Base-by-base conservation (phyloP, 2,888 invertebrate species). In the Romanomermis culicivorax region DNA sequence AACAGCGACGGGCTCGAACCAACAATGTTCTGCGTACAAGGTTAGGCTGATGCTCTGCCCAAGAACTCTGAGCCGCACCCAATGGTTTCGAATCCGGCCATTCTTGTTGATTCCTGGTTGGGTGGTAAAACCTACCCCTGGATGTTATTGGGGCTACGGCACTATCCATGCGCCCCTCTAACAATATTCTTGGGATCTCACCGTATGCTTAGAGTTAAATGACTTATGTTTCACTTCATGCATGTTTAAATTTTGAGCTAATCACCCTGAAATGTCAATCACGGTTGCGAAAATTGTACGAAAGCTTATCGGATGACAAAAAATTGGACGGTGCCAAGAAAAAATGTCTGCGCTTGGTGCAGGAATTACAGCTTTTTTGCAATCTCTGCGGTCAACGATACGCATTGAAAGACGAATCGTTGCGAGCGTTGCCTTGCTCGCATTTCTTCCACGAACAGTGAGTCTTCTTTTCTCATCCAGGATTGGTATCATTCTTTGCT, bases 361-460 rank as follows among this genome's bases (percentile, higher is more conserved):
- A 66, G 54, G 70, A 72, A 59, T 66, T 71, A 66, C 71, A 71
- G 54, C 61, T 72, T 20, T 68, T 68, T 57, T 73, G 73, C 63
- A 71, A 71, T 23, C 69, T 72, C 49, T 73, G 73, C 60, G 69
- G 69, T 11, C 70, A 70, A 55, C 55, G 68, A 51, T 68, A 63
- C 51, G 68, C 64, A 2, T 53, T 60, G 26, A 61, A 60, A 45
- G 65, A 68, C 49, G 66, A 65, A 42, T 20, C 54, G 2, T 58
- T 68, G n/a, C 66, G 66, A 56, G 68, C 68, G n/a, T 58, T 68
- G 23, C 57, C 65, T 14, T 68, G 68, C 54, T 68, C 67, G 2
- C 68, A 68, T 51, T 65, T 68, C 45, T 68, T 68, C 52, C 68
- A 68, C 52, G 66, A 68, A 56, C 62, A 62, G 62, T 63, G 36